These are phyloP conservation scores for Tor tambroides DNA, from an alignment of 2,113 vertebrate species.

Conservation along the genomic window DNA sequence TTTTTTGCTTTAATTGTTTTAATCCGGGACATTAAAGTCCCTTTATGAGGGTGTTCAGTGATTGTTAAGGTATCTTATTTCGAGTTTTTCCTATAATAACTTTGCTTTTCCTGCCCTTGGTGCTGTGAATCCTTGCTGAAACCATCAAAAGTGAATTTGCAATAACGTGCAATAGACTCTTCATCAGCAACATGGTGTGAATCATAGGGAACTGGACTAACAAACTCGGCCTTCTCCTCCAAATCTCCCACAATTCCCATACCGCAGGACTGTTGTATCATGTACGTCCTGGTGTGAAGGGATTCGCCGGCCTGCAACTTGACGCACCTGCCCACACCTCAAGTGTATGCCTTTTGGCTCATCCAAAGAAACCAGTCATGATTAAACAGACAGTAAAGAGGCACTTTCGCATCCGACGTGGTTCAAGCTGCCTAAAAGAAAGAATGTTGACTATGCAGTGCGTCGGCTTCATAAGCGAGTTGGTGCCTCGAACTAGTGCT, in stretches of 20 bases:
- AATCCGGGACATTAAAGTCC: conserved; percentile 34
- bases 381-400: not conserved
- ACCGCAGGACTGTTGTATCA: no score
- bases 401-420: conserved; percentile 2
- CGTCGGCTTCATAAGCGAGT: not conserved
- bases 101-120: conserved; percentile 67
- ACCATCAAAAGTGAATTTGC: conserved; percentile 46
- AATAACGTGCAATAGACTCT: conserved; percentile 43
- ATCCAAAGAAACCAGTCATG: conserved; percentile 40
- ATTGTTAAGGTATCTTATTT: conserved; percentile 50
- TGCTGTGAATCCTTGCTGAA: conserved; percentile 66
- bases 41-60: conserved; percentile 45
- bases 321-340: conserved; percentile 24
- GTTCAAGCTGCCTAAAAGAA: conserved; percentile 14
- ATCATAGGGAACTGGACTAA: not conserved
- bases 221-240: not conserved
- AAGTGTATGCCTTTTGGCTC: conserved; percentile 3
- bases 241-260: not conserved
- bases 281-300: no score
- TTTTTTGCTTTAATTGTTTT: conserved; percentile 20
- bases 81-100: conserved; percentile 48
- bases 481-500: conserved; percentile 13
- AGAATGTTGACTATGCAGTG: conserved; percentile 11
- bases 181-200: conserved; percentile 10
- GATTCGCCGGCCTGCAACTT: not conserved